A percentile compares a stretch with the other conserved stretches of the same genome.
These are phyloP conservation scores for Anableps anableps DNA, from an alignment of 2,797 vertebrate species.

Conservation along the genomic window DNA sequence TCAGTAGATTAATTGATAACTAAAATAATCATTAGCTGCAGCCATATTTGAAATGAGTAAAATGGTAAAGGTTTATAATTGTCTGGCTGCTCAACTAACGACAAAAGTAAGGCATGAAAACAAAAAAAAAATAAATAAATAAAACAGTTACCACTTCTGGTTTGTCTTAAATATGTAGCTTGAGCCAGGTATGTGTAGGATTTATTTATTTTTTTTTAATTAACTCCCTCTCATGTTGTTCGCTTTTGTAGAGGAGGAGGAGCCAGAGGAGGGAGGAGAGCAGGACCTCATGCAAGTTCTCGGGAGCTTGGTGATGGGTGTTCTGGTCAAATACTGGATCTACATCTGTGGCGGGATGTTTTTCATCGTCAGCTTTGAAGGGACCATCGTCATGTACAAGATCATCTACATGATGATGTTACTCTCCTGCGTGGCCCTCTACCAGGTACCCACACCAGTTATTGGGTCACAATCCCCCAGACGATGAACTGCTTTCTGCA, in stretches of 20 bases:
- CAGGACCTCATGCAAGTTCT: constrained; percentile 94
- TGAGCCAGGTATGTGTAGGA: neutral
- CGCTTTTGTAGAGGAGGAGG: constrained; percentile 77
- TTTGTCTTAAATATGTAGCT: neutral
- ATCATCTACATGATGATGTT: constrained; percentile 99
- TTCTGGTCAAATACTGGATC: constrained; percentile 99
- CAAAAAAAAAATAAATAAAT: neutral
- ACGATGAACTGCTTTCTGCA: neutral
- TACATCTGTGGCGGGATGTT: constrained; percentile 99
- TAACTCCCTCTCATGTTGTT: neutral
- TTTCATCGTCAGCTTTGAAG: constrained; percentile 99
- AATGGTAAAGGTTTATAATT: neutral
- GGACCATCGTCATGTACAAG: constrained; percentile 97
- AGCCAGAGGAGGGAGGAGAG: constrained; percentile 79
- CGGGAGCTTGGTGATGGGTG: constrained; percentile 92
- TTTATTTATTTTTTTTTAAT: neutral
- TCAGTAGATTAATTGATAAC: no score
- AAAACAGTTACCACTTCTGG: neutral
- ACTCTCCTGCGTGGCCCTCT: constrained; percentile 94
- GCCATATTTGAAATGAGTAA: no score
- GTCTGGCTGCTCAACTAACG: neutral
- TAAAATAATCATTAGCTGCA: no score
- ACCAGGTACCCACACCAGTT: constrained; percentile 85
- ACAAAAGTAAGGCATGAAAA: neutral
- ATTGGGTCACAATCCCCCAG: neutral